These are phyloP conservation scores for Parelbella ahira DNA, from an alignment of 2,888 invertebrate species.

Conservation along the genomic window DNA sequence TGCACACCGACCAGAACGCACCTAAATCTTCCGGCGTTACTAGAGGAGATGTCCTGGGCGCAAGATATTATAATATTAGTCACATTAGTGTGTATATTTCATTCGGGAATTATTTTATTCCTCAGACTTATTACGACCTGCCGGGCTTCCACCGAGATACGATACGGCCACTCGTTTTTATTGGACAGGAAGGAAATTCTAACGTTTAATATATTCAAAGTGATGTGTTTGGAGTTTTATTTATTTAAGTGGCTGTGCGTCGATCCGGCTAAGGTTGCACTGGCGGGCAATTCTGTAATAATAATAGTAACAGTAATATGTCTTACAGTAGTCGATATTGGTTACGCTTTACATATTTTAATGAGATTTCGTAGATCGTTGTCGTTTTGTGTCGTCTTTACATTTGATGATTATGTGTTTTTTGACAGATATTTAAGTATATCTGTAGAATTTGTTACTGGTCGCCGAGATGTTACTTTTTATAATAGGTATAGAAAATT, in stretches of 20 bases:
- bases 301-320: too few species aligned
- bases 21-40: conserved; percentile 74
- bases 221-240: conserved; percentile 58
- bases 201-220: conserved; percentile 69
- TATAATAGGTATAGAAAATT: too few species aligned
- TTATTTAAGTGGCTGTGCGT: conserved; percentile 36
- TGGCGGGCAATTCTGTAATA: conserved; percentile 13
- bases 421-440: too few species aligned
- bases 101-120: conserved; percentile 76
- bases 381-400: conserved; percentile 10
- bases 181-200: conserved; percentile 79
- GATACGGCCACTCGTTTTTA: conserved; percentile 69
- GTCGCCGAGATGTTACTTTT: too few species aligned
- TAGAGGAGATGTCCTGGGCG: conserved; percentile 73
- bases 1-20: conserved; percentile 46
- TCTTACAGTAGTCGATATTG: conserved; percentile 24
- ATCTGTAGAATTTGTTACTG: too few species aligned
- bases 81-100: conserved; percentile 77
- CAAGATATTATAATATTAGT: conserved; percentile 78
- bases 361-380: conserved; percentile 13
- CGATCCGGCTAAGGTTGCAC: conserved; percentile 22
- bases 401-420: too few species aligned
- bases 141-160: conserved; percentile 66
- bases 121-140: conserved; percentile 74
- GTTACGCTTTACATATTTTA: conserved; percentile 14